Percentiles rank a stretch among this genome's conserved stretches.
Conservation (phyloP, 1,140 invertebrate genomes). For the Pogonomyrmex californicus region DNA sequence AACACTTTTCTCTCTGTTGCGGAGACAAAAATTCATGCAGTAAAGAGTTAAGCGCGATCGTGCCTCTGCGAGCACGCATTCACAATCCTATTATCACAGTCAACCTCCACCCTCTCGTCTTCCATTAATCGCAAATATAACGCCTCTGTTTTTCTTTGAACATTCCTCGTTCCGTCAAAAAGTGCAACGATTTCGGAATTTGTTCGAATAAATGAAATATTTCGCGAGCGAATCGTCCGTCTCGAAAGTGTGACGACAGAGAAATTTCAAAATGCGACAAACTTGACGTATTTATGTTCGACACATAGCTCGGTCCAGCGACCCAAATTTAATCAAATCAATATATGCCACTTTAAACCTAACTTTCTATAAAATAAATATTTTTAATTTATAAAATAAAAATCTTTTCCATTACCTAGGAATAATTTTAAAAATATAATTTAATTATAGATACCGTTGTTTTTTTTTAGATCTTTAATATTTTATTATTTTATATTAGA, state of each 20-base stretch:
- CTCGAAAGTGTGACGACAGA: slow-evolving; percentile 13
- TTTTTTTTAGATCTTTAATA: neutral
- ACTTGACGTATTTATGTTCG: slow-evolving; percentile 1
- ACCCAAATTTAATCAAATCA: neutral
- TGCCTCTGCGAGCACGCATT: slow-evolving; percentile 73
- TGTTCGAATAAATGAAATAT: slow-evolving; percentile 64
- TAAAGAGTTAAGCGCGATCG: slow-evolving; percentile 70
- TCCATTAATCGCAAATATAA: slow-evolving; percentile 69
- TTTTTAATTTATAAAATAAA: neutral
- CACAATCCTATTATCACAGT: slow-evolving; percentile 84
- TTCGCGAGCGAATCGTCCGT: slow-evolving; percentile 60
- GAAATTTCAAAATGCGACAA: neutral
- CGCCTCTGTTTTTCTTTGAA: slow-evolving; percentile 40
- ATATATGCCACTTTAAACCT: neutral
- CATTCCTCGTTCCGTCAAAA: slow-evolving; percentile 54
- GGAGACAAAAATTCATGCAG: neutral
- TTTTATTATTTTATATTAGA: neutral
- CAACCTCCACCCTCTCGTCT: slow-evolving; percentile 76
- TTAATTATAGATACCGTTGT: neutral
- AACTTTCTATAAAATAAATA: neutral
- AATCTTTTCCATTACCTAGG: neutral
- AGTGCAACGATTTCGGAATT: slow-evolving; percentile 62
- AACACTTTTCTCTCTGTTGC: neutral
- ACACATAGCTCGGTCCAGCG: neutral
- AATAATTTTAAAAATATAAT: neutral